Percentiles rank a stretch among this genome's conserved stretches.
Conservation (phyloP, 2,113 vertebrate species). For the Cyprinodon tularosa region DNA sequence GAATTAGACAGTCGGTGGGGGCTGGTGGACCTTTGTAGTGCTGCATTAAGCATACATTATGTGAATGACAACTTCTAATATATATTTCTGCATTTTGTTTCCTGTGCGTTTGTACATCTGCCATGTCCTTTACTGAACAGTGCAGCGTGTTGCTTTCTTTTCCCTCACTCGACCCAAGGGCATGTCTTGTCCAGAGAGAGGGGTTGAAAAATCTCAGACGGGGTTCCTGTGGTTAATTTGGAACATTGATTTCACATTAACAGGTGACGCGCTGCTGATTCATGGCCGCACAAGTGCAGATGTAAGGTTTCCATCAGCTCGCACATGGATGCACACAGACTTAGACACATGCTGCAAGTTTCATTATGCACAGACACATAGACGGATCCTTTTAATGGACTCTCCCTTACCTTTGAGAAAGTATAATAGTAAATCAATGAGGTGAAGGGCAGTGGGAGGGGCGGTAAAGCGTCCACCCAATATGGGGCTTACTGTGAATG, state of each 20-base stretch:
- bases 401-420: conserved; percentile 75
- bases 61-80: conserved; percentile 22
- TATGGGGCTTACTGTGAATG: conserved; percentile 42
- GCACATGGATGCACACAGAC: conserved; percentile 13
- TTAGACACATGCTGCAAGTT: conserved; percentile 34
- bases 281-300: conserved; percentile 64
- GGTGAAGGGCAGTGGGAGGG: conserved; percentile 75
- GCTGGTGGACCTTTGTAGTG: conserved; percentile 24
- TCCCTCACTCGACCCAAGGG: conserved; percentile 61
- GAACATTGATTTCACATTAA: conserved; percentile 82
- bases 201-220: conserved; percentile 49
- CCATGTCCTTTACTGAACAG: conserved; percentile 16
- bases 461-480: conserved; percentile 49
- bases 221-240: conserved; percentile 77
- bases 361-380: conserved; percentile 75
- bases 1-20: conserved; percentile 56
- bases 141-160: conserved; percentile 33
- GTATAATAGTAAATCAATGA: conserved; percentile 81
- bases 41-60: conserved; percentile 45
- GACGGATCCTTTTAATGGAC: conserved; percentile 78
- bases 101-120: conserved; percentile 2
- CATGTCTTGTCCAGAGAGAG: conserved; percentile 47
- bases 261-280: conserved; percentile 69
- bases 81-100: neutral
- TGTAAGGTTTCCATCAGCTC: conserved; percentile 54